These are phyloP conservation scores for Odontocolon sp. DNA, from an alignment of 2,888 invertebrate genomes.

Conservation along the genomic window DNA sequence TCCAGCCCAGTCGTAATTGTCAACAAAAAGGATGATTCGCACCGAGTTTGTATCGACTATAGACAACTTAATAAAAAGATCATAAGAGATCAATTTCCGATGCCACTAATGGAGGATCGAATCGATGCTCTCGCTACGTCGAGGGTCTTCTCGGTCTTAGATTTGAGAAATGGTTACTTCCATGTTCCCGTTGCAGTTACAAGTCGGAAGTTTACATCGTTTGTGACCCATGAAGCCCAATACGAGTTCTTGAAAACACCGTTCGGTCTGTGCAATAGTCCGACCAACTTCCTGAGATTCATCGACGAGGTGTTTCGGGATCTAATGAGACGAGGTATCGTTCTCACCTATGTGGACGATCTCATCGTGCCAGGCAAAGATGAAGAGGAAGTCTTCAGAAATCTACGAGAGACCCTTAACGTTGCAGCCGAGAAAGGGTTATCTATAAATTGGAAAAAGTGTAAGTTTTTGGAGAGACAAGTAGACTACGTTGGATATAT, in stretches of 20 bases:
- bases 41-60: constrained; percentile 65
- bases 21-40: constrained; percentile 59
- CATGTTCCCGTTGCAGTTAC: constrained; percentile 60
- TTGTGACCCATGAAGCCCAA: constrained; percentile 59
- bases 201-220: constrained; percentile 63
- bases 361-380: constrained; percentile 48
- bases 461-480: constrained; percentile 48
- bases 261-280: constrained; percentile 49
- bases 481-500: constrained; percentile 68
- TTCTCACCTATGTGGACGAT: constrained; percentile 55
- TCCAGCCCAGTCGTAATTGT: constrained; percentile 61
- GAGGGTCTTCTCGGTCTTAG: constrained; percentile 57
- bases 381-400: constrained; percentile 38
- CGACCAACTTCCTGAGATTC: constrained; percentile 49
- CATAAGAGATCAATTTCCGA: constrained; percentile 62
- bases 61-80: constrained; percentile 59
- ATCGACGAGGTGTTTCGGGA: constrained; percentile 48
- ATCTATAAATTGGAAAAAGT: constrained; percentile 62
- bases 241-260: constrained; percentile 59
- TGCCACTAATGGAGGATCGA: constrained; percentile 66
- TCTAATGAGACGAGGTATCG: constrained; percentile 18
- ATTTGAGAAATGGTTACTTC: constrained; percentile 63
- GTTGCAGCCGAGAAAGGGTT: constrained; percentile 57
- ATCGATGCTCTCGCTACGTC: constrained; percentile 55
- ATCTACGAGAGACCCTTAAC: constrained; percentile 54